A percentile compares a stretch with the other conserved stretches of the same genome.
phyloP scores from a whole-genome alignment of 2,888 invertebrate species.

The Eupithecia inturbata region DNA sequence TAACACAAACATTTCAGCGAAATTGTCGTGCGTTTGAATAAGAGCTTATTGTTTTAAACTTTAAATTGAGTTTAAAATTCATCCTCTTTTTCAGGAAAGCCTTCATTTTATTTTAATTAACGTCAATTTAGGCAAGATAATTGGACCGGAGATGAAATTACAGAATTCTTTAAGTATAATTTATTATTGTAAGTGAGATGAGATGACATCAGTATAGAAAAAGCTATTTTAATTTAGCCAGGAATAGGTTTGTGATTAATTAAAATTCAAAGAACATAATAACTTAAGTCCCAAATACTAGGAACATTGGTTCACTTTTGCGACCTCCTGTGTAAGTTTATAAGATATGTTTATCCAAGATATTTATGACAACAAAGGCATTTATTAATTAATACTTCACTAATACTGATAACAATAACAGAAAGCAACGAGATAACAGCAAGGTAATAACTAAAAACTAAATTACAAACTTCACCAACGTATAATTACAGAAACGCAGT shows the following conservation, averaged over 20 bases:
- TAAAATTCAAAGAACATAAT: background rate
- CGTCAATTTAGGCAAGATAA: conserved; percentile 11
- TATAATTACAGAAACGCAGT: no score
- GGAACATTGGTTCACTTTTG: background rate
- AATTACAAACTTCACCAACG: no score
- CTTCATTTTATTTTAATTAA: conserved; percentile 27
- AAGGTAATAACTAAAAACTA: no score
- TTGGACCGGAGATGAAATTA: conserved; percentile 7
- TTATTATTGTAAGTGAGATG: background rate
- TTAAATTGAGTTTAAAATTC: conserved; percentile 32
- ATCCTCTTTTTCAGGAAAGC: conserved; percentile 22
- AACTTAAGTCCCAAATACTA: background rate
- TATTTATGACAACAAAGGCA: no score
- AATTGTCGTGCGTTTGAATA: background rate
- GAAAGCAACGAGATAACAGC: no score
- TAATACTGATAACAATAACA: no score
- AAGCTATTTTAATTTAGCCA: background rate
- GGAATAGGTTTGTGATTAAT: background rate
- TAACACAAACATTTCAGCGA: background rate
- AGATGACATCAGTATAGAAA: background rate
- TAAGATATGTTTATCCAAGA: background rate
- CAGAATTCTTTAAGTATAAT: conserved; percentile 4
- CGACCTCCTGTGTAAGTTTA: background rate
- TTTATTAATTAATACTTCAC: no score
- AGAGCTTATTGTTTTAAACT: background rate